Base-by-base conservation (phyloP, 2,888 invertebrate genomes). In the Azorinus chamasolen region DNA sequence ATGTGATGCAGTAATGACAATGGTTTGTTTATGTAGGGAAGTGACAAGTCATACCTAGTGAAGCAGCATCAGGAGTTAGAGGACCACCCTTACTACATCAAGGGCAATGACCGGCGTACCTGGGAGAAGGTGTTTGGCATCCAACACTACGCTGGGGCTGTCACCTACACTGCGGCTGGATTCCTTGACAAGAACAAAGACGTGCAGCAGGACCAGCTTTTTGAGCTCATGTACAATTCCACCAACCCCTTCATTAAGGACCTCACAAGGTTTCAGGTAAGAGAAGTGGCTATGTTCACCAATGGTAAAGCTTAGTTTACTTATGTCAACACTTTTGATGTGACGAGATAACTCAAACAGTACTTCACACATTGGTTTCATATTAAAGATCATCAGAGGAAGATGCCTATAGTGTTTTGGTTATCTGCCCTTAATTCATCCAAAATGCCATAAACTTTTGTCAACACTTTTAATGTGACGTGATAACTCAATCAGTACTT, bases 171-270 rank as follows among this genome's bases (percentile, higher is more conserved):
- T 6, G 87, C 76, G 1, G 77, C 84, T 18, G 90, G 89, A 16
- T 89, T 91, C 62, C 85, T 91, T 22, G 90, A 91, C 69, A 91
- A 91, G 75, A 91, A 91, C 73, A 91, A 91, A 68, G 90, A 91
- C 69, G 87, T 88, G 8, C 90, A 90, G 66, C 90, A 91, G 62
- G 90, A 91, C 57, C 87, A 88, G 45, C 83, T 91, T 66, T 90
- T 90, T 88, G 90, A 91, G 55, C 79, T 91, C 54, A 89, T 91
- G 90, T 83, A 89, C 27, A 84, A 83, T 62, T 87, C 90, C n/a
- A 84, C 72, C 27, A 91, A 89, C 73, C 74, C 77, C 12, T 90
- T 89, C 79, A 87, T 90, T 3, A 75, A 86, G 62, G 90, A 91
- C 72, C 85, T 91, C n/a, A 89, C 89, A 8, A 79, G 90, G 58